Percentiles rank a stretch among this genome's conserved stretches.
These are phyloP conservation scores for Enteromius paludinosus DNA, from an alignment of 2,797 vertebrate genomes.

Conservation along the genomic window DNA sequence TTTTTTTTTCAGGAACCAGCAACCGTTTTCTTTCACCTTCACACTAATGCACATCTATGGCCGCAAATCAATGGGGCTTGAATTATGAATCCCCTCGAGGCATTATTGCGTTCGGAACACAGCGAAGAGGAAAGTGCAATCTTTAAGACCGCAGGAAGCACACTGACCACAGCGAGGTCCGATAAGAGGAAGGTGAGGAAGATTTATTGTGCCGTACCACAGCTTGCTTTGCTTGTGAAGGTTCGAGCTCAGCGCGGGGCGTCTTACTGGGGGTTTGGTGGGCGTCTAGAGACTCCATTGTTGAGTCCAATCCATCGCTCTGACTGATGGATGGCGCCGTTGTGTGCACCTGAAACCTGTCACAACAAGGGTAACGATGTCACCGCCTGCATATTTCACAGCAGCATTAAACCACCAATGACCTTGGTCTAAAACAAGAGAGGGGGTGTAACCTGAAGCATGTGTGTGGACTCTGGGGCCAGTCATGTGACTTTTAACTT, in stretches of 20 bases:
- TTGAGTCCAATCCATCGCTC: slow-evolving; percentile 70
- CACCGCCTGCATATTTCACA: slow-evolving; percentile 76
- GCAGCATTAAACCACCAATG: slow-evolving; percentile 36
- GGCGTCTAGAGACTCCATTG: slow-evolving; percentile 51
- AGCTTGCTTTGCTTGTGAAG: slow-evolving; percentile 26
- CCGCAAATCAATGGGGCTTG: slow-evolving; percentile 78
- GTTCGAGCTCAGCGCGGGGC: not conserved
- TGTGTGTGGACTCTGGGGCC: not conserved
- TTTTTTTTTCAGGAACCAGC: slow-evolving; percentile 14
- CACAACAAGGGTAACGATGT: slow-evolving; percentile 83
- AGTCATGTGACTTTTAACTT: slow-evolving; percentile 16
- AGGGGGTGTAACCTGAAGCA: slow-evolving; percentile 24
- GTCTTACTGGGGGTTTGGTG: not conserved
- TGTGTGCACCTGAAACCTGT: slow-evolving; percentile 79
- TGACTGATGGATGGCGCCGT: slow-evolving; percentile 78
- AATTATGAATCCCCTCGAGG: slow-evolving; percentile 66
- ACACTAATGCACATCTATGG: slow-evolving; percentile 73
- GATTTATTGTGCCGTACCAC: slow-evolving; percentile 12
- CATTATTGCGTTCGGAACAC: slow-evolving; percentile 61
- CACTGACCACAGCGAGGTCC: slow-evolving; percentile 37
- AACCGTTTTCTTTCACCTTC: slow-evolving; percentile 58
- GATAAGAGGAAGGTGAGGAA: slow-evolving; percentile 46
- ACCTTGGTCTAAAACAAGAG: slow-evolving; percentile 36
- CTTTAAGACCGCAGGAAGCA: slow-evolving; percentile 49
- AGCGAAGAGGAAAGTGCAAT: slow-evolving; percentile 47